phyloP scores from a whole-genome alignment of 2,113 vertebrate genomes.

The Labeo rohita region DNA sequence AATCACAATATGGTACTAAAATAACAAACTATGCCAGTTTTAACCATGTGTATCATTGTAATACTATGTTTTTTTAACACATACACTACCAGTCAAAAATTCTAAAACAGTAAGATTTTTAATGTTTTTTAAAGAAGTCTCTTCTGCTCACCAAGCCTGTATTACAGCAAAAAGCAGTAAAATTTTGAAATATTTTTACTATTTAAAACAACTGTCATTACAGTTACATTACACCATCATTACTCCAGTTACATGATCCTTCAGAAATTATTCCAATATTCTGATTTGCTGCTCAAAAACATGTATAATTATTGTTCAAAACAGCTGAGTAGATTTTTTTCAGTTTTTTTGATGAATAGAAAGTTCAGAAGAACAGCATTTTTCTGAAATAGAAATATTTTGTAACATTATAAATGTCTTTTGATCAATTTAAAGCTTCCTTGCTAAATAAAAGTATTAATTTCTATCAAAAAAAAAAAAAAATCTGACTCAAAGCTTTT shows the following conservation, averaged over 20 bases:
- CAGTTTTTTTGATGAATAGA: not conserved
- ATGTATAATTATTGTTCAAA: not conserved
- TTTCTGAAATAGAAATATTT: too few species aligned
- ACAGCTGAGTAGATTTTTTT: not conserved
- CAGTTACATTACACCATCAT: too few species aligned
- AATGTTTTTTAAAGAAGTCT: not conserved
- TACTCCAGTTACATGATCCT: not conserved
- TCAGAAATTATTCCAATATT: not conserved
- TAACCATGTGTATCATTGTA: not conserved
- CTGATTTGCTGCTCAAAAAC: not conserved
- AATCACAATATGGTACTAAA: not conserved
- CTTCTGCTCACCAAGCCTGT: not conserved
- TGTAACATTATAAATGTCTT: not conserved
- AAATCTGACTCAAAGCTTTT: too few species aligned
- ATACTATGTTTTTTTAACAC: not conserved
- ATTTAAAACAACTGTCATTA: too few species aligned
- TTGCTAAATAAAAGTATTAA: not conserved
- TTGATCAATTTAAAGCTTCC: not conserved
- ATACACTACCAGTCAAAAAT: too few species aligned
- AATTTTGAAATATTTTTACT: too few species aligned
- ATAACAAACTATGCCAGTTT: not conserved
- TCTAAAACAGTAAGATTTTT: not conserved
- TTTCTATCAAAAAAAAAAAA: too few species aligned
- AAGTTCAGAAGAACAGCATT: not conserved
- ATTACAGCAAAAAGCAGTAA: not conserved